Conservation (phyloP, 2,797 vertebrate species). For the Gobio occitaniae region DNA sequence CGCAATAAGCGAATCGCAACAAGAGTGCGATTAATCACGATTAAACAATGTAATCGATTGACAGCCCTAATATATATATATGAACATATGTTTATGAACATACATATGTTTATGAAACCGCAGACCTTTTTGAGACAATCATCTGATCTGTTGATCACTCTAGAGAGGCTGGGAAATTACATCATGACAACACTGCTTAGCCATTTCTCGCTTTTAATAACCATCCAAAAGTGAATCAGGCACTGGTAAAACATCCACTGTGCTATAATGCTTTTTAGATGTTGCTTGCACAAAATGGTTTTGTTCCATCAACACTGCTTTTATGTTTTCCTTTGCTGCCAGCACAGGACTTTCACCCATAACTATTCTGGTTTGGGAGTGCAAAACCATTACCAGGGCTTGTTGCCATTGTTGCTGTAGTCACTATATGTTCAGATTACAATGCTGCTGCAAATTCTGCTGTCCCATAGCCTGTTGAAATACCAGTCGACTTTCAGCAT, state of each 20-base stretch:
- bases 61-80: too few species aligned
- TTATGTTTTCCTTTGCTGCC: conserved; percentile 35
- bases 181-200: background rate
- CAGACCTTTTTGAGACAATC: background rate
- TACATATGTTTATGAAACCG: background rate
- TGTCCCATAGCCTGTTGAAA: background rate
- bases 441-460: conserved; percentile 28
- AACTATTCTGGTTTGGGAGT: conserved; percentile 4
- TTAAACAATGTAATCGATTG: too few species aligned
- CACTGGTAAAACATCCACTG: background rate
- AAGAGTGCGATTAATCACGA: too few species aligned
- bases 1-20: too few species aligned
- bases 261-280: background rate
- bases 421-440: conserved; percentile 15
- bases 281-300: background rate
- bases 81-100: background rate
- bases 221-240: background rate
- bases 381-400: conserved; percentile 6
- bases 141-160: background rate
- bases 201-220: background rate
- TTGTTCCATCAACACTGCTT: conserved; percentile 27
- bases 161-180: background rate
- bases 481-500: background rate
- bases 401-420: conserved; percentile 33
- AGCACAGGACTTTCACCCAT: conserved; percentile 35